Base-by-base conservation (phyloP, 2,113 vertebrate species). In the Hystrix brachyura region DNA sequence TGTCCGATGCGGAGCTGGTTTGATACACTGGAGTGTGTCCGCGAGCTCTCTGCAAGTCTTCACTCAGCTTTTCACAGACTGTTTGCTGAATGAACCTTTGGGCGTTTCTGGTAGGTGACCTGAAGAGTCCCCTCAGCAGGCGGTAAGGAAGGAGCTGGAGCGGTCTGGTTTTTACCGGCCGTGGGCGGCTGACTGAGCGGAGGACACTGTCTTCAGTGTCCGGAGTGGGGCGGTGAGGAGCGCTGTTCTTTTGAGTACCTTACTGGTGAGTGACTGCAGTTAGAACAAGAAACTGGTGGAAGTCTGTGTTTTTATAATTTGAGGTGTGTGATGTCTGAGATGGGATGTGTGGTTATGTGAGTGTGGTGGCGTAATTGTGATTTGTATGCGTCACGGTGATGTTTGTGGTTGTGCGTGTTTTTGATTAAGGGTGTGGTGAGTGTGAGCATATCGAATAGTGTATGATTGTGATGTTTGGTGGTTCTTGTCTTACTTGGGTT, bases 21-120 rank as follows among this genome's bases (percentile, higher is more conserved):
- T 1, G 7, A 8, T 1, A 9, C 38, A 4, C 12, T 12, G 0
- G 38, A 15, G 0, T 2, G 0, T 34, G 38, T 32, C 0, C 1
- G 2, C 2, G n/a, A 9, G 9, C 3, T 23, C 7, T 7, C 19
- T 5, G 57, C 2, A 0, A 2, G 71, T 62, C 8, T 79, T 78
- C 64, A 0, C 43, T 7, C 4, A 1, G 19, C 9, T 17, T 67
- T 34, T 55, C 55, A 9, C 78, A 53, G 19, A 21, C 57, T 2
- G 71, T 5, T 59, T 14, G 17, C 60, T 32, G 69, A n/a, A 15
- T 57, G 64, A 38, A 67, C 53, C 0, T 19, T n/a, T 65, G 12
- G 55, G n/a, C 32, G 23, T 14, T 60, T 71, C 55, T 27, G 32
- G 80, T 69, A 38, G 72, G 72, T 43, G 93, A 67, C 48, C 86